These are phyloP conservation scores for Ctenodactylus gundi DNA, from an alignment of 2,113 vertebrate genomes.

Conservation along the genomic window DNA sequence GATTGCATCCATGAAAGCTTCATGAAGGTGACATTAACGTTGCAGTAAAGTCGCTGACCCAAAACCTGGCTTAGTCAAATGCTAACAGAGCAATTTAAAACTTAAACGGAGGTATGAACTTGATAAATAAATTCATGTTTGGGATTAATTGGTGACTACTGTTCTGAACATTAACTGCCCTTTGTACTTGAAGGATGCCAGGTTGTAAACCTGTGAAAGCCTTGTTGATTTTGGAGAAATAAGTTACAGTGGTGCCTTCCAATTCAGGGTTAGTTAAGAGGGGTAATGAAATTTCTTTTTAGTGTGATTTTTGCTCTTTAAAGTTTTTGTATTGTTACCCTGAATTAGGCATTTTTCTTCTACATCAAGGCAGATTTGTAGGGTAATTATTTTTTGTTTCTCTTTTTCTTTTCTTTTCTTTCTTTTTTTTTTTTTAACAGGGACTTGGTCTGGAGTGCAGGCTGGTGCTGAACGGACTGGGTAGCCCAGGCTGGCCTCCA, in stretches of 20 bases:
- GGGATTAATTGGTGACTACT: conserved; percentile 35
- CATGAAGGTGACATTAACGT: neutral
- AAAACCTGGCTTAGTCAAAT: neutral
- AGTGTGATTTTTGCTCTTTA: neutral
- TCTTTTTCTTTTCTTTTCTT: too few relatives aligned
- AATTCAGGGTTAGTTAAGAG: neutral
- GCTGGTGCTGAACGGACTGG: too few relatives aligned
- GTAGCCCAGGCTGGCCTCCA: too few relatives aligned
- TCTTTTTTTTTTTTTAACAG: too few relatives aligned
- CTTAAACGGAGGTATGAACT: conserved; percentile 22
- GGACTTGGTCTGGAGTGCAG: too few relatives aligned
- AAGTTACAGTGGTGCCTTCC: neutral
- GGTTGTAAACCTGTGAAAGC: neutral
- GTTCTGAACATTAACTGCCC: conserved; percentile 49
- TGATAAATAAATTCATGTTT: neutral
- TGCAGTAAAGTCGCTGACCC: conserved; percentile 26
- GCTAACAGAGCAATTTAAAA: conserved; percentile 25
- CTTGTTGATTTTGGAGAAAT: neutral
- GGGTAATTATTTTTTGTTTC: neutral
- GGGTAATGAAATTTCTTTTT: neutral
- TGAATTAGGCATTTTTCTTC: neutral
- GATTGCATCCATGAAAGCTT: neutral
- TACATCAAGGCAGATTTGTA: neutral
- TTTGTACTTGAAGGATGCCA: conserved; percentile 11
- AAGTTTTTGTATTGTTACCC: neutral